Evolutionary conservation across 2,888 invertebrate species (phyloP), one percentile per base, ranked within the genome.

Genomic region (Syritta pipiens): DNA sequence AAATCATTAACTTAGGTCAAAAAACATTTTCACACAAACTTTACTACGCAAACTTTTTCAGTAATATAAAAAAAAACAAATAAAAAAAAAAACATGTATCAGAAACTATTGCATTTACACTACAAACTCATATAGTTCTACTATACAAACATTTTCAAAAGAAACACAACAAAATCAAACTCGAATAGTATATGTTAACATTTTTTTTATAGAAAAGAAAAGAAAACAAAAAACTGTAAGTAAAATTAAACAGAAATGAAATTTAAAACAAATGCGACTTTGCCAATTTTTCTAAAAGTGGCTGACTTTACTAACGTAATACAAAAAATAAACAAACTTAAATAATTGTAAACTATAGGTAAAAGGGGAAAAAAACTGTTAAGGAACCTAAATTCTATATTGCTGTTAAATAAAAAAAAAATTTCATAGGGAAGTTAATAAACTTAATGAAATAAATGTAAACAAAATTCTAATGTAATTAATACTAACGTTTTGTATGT

Each of bases 401-500:
- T 71, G 59, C 48, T 65, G 72, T 77, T 76, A 71, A 63, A 71
- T 44, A 71, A 24, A 30, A 49, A 59, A 42, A n/a, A 17, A 26
- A 28, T 3, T 22, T 44, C 17, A 30, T n/a, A 53, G 40, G 26
- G 46, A 49, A 22, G 40, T n/a, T n/a, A 46, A 20, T 7, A 6
- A 71, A 14, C 53, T 28, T 40, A 60, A 48, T 37, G 35, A 76
- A 57, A 19, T 60, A 30, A 51, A 44, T 46, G 10, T 55, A 63
- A 57, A 37, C 35, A 46, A 63, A 67, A 51, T 35, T 57, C 42
- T 67, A 67, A 40, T 24, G 28, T 35, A 30, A 53, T 17, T 57
- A 44, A 28, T n/a, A 44, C 44, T 12, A 62, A 51, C 10, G 53
- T 68, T 68, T 75, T 75, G 68, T 75, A 75, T 59, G 74, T 67